phyloP scores from a whole-genome alignment of 1,140 invertebrate species.

The Bilobella aurantiaca region DNA sequence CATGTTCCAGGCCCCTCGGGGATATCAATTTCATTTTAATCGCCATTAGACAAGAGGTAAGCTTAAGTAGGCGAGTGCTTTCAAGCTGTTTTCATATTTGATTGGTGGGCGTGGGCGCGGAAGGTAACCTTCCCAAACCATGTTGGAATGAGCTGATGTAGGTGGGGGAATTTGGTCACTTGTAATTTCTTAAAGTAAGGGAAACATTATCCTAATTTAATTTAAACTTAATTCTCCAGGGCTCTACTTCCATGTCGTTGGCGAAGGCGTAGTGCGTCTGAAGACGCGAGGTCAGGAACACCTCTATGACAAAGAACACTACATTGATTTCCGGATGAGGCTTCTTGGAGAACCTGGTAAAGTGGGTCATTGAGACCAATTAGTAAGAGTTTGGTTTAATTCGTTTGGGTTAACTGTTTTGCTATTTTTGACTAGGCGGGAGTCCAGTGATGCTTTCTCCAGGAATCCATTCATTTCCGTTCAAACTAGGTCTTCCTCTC shows the following conservation, averaged over 20 bases:
- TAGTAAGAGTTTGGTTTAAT: too few species aligned
- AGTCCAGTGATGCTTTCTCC: conserved; percentile 74
- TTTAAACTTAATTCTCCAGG: conserved; percentile 42
- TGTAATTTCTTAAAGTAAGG: too few species aligned
- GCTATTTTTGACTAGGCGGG: conserved; percentile 35
- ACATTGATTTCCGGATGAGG: conserved; percentile 89
- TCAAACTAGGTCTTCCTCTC: conserved; percentile 78
- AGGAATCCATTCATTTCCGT: conserved; percentile 90
- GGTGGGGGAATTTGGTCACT: too few species aligned
- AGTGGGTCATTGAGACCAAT: conserved; percentile 5
- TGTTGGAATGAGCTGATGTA: too few species aligned
- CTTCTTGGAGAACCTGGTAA: conserved; percentile 76
- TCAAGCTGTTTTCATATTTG: too few species aligned
- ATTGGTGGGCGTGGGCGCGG: too few species aligned
- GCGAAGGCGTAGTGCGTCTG: conserved; percentile 77
- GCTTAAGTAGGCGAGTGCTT: too few species aligned
- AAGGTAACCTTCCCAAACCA: too few species aligned
- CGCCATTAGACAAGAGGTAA: too few species aligned
- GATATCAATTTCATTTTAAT: too few species aligned
- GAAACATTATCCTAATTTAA: background rate
- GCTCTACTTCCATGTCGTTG: conserved; percentile 85
- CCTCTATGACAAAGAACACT: conserved; percentile 82
- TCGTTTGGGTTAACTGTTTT: too few species aligned
- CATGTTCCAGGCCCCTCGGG: too few species aligned
- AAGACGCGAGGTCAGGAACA: conserved; percentile 66